phyloP scores from a whole-genome alignment of 2,888 invertebrate species.

The Onchidella celtica region DNA sequence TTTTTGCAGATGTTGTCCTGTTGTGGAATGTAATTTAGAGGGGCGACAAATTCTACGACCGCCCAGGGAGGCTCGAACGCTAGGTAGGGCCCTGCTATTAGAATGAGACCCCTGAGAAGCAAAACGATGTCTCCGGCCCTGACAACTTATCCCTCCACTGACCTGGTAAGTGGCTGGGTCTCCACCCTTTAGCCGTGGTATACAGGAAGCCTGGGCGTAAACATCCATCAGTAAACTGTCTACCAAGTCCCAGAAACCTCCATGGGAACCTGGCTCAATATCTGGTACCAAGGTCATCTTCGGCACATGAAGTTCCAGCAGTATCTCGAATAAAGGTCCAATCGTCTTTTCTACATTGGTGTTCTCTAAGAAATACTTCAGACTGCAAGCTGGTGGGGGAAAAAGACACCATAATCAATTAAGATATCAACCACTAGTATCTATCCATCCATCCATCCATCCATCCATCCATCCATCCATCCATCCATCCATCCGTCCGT shows the following conservation, averaged over 20 bases:
- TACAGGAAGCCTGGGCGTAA: constrained; percentile 89
- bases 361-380: constrained; percentile 94
- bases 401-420: neutral
- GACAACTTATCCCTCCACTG: no score
- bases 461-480: no score
- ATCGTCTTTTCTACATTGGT: constrained; percentile 88
- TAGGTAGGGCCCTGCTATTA: no score
- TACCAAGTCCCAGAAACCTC: constrained; percentile 89
- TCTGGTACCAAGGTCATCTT: constrained; percentile 92
- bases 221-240: constrained; percentile 90
- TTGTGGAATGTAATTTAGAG: no score
- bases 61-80: no score
- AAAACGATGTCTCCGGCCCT: no score
- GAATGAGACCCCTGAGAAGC: no score
- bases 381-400: constrained; percentile 82
- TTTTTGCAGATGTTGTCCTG: no score
- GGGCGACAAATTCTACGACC: no score
- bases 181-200: constrained; percentile 84
- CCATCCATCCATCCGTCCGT: no score
- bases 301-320: constrained; percentile 89
- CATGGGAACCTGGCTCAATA: constrained; percentile 87
- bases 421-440: no score
- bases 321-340: constrained; percentile 92
- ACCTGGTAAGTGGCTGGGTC: constrained; percentile 77
- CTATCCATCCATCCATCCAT: no score